Percentiles rank a stretch among this genome's conserved stretches.
Evolutionary conservation across 2,113 vertebrate species (phyloP).

Genomic region (Notiomystis cincta): DNA sequence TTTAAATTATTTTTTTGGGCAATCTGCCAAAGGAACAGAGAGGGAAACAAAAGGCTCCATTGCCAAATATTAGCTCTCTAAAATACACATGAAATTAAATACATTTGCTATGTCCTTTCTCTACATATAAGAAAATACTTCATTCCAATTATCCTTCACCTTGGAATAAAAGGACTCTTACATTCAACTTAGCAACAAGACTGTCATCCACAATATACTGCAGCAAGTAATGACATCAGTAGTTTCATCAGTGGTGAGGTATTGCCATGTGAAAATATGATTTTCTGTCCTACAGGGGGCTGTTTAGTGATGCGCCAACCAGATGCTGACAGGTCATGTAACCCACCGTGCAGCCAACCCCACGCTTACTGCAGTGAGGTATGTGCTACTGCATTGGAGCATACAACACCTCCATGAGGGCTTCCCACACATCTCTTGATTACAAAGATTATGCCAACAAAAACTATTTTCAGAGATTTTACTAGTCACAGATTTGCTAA

Average conservation of each 20-base stretch:
- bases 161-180: not conserved
- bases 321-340: slow-evolving; percentile 86
- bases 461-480: not conserved
- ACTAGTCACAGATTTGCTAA: not conserved
- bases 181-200: not conserved
- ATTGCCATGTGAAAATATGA: slow-evolving; percentile 52
- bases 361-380: slow-evolving; percentile 93
- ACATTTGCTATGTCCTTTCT: not conserved
- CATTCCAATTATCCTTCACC: not conserved
- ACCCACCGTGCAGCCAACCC: slow-evolving; percentile 85
- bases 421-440: not conserved
- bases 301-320: slow-evolving; percentile 83
- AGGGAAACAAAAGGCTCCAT: not conserved
- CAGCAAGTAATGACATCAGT: not conserved
- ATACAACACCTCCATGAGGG: not conserved
- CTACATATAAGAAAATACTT: not conserved
- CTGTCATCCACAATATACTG: not conserved
- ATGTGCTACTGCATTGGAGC: slow-evolving; percentile 52
- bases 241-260: slow-evolving; percentile 9
- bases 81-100: not conserved
- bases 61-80: not conserved
- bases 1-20: not conserved
- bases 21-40: not conserved
- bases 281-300: slow-evolving; percentile 83
- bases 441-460: not conserved